Evolutionary conservation across 2,888 invertebrate genomes (phyloP).

Genomic region (Eumerus sabulonum): DNA sequence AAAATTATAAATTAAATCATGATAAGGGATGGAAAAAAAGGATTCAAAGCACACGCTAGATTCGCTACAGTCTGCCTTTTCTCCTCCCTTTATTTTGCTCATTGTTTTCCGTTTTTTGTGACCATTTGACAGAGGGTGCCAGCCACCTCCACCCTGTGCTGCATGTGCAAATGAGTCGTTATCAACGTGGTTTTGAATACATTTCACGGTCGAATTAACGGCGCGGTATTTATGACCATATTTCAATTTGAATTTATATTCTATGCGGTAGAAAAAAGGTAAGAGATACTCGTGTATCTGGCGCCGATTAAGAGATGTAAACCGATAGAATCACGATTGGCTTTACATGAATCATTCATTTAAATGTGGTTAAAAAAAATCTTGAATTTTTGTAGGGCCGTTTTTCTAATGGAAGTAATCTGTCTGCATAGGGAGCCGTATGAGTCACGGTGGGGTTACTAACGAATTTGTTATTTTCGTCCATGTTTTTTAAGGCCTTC

Average conservation of each 20-base stretch:
- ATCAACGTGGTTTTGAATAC: conserved; percentile 45
- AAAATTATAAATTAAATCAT: too few relatives aligned
- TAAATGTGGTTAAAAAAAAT: too few relatives aligned
- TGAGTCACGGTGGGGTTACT: too few relatives aligned
- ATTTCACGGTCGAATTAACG: conserved; percentile 64
- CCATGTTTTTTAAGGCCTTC: too few relatives aligned
- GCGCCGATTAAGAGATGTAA: conserved; percentile 54
- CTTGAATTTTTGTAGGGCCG: too few relatives aligned
- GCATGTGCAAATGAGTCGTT: conserved; percentile 4
- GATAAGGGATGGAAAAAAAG: too few relatives aligned
- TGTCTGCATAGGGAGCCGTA: too few relatives aligned
- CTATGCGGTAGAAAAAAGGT: conserved; percentile 20
- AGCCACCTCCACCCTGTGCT: not conserved
- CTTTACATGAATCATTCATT: conserved; percentile 51
- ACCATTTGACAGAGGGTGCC: conserved; percentile 2
- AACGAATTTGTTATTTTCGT: too few relatives aligned
- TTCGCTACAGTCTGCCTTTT: too few relatives aligned
- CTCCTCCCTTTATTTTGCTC: conserved; percentile 9
- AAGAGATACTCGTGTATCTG: conserved; percentile 22
- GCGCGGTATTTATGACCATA: conserved; percentile 57
- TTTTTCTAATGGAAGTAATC: too few relatives aligned
- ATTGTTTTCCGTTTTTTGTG: conserved; percentile 27
- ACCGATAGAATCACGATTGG: conserved; percentile 34
- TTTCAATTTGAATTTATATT: conserved; percentile 60
- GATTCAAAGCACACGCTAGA: too few relatives aligned